phyloP scores from a whole-genome alignment of 2,797 vertebrate species.

The Sebastes glaucus region DNA sequence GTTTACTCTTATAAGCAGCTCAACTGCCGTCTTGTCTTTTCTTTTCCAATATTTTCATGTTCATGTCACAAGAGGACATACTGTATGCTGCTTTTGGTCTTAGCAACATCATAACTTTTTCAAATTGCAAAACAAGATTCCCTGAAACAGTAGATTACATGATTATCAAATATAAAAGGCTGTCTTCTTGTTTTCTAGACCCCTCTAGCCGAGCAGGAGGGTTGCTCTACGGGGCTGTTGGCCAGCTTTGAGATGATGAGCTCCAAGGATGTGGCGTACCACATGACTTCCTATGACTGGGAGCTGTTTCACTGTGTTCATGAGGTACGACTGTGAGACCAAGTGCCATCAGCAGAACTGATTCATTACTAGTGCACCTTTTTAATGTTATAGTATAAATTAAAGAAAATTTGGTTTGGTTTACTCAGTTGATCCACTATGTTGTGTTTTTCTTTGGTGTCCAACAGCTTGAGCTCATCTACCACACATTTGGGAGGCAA shows the following conservation, averaged over 20 bases:
- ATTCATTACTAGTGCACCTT: not conserved
- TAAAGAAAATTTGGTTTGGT: not conserved
- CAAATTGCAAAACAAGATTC: not conserved
- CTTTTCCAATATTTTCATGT: not conserved
- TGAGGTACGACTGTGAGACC: conserved; percentile 83
- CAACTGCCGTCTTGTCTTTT: not conserved
- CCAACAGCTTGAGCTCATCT: conserved; percentile 92
- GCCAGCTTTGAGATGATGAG: conserved; percentile 96
- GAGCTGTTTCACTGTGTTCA: conserved; percentile 98
- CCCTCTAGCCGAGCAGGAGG: conserved; percentile 94
- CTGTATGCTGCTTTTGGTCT: not conserved
- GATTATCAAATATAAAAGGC: not conserved
- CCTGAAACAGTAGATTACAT: not conserved
- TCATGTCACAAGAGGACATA: not conserved
- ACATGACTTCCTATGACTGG: conserved; percentile 97
- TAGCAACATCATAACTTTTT: not conserved
- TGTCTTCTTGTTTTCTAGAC: conserved; percentile 75
- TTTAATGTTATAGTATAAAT: not conserved
- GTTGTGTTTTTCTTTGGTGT: conserved; percentile 4
- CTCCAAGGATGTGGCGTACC: conserved; percentile 96
- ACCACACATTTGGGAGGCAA: conserved; percentile 96
- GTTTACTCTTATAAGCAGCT: not conserved
- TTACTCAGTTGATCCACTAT: not conserved
- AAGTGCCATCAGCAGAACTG: not conserved
- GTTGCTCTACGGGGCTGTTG: conserved; percentile 89